Evolutionary conservation across 1,140 invertebrate genomes (phyloP), one percentile per base, ranked within the genome.

Genomic region (Drosophila trapezifrons): DNA sequence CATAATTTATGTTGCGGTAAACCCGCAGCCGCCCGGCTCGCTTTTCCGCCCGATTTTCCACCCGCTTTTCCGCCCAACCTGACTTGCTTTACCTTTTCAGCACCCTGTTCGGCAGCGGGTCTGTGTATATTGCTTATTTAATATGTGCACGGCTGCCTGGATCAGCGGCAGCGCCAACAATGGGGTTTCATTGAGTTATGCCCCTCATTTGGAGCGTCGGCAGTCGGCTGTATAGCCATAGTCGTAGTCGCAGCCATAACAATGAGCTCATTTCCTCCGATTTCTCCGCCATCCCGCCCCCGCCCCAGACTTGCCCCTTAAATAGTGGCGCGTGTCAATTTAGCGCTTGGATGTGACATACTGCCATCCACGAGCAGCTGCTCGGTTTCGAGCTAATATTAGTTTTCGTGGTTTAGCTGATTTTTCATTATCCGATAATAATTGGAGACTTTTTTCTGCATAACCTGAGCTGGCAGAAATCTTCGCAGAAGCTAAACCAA

Each of bases 71-170:
- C 74, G 64, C 63, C 17, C 15, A 54, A 37, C 43, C 42, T 38
- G 42, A 37, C 62, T 54, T 52, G 66, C 25, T 71, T 71, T 58
- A 84, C 80, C 80, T 76, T 83, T 84, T 65, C 80, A 82, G 55
- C 80, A 49, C 25, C 43, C 35, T 38, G 45, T 54, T 42, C 38
- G 66, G 42, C 37, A 35, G 45, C 20, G 66, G 47, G 37, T 22
- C 69, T 83, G 82, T 87, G 79, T 83, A 87, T 87, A 83, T 86
- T 87, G 82, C 83, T 86, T 86, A 87, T 86, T 86, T 87, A 86
- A 86, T 86, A 86, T 86, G 83, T 87, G 79, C 83, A 79, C 79
- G 82, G 70, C 65, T 83, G 82, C 76, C 79, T 86, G 83, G 76
- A 66, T 86, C 54, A 76, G 32, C 71, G 51, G 38, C 25, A 72